Evolutionary conservation across 2,888 invertebrate species (phyloP), one percentile per base, ranked within the genome.

Genomic region (Pantelozetes paolii): DNA sequence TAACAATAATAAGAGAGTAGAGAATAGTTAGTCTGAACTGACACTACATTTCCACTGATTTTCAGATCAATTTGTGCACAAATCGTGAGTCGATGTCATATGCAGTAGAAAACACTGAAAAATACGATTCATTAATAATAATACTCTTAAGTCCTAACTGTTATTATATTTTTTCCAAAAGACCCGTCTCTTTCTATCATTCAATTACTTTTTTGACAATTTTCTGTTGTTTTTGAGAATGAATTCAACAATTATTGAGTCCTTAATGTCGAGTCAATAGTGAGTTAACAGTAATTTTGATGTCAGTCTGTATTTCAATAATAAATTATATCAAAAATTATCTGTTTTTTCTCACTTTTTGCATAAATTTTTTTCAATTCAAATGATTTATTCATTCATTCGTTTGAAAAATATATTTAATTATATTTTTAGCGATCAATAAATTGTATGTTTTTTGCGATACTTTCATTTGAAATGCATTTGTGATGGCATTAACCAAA

Each of bases 401-500:
- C 36, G 11, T 54, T 54, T 50, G 20, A 20, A 26, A 13, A 54
- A 8, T 50, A 11, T 36, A 8, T 23, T 54, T 54, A 54, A 54
- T 54, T 54, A 54, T 54, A 36, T 20, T 36, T 8, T 9, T 32
- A 18, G 15, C 5, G 23, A 62, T 62, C 62, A 62, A 62, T 62
- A 62, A 59, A 32, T 62, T 62, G 6, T 32, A n/a, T 26, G 23
- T 54, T 20, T 54, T 54, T 50, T 23, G 5, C 20, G 23, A 8
- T 11, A 8, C 5, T 36, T 36, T 36, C 8, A 1, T 9, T 13
- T 54, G 23, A 8, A 23, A 8, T 54, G 23, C n/a, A 8, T 28
- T 59, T 59, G 28, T 18, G 62, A 32, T 32, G 62, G 62, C 62
- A 36, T 62, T 32, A 62, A 62, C 32, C 62, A 62, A 62, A 62